A percentile compares a stretch with the other conserved stretches of the same genome.
These are phyloP conservation scores for Synanthedon myopaeformis DNA, from an alignment of 2,888 invertebrate species.

Conservation along the genomic window DNA sequence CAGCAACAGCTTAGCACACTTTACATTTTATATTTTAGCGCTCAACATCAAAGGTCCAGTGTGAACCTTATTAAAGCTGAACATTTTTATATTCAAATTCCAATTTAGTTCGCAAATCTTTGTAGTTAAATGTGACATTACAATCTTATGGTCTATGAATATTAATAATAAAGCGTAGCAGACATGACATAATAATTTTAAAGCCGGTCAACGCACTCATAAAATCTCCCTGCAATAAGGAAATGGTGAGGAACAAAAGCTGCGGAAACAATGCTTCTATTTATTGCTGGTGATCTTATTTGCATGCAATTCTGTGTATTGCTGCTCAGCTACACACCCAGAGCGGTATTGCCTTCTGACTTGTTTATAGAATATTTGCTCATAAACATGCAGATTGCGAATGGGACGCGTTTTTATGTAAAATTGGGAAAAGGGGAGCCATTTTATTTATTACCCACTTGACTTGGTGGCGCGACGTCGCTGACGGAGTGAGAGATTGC, in stretches of 20 bases:
- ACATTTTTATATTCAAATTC: too few species aligned
- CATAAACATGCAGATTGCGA: slow-evolving; percentile 71
- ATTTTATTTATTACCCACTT: slow-evolving; percentile 68
- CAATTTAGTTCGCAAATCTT: too few species aligned
- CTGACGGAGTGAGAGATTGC: slow-evolving; percentile 43
- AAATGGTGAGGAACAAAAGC: slow-evolving; percentile 33
- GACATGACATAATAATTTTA: background rate
- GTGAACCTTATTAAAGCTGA: too few species aligned
- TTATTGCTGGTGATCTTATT: slow-evolving; percentile 63
- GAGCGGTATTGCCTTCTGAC: slow-evolving; percentile 30
- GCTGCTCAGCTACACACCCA: slow-evolving; percentile 39
- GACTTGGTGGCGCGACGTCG: slow-evolving; percentile 47
- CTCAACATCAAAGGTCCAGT: too few species aligned
- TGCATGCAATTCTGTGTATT: slow-evolving; percentile 65
- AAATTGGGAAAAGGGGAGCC: slow-evolving; percentile 58
- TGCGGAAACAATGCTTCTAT: slow-evolving; percentile 40
- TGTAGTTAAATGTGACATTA: too few species aligned
- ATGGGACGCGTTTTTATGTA: slow-evolving; percentile 67
- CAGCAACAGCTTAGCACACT: too few species aligned
- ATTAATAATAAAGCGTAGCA: too few species aligned
- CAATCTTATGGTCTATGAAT: too few species aligned
- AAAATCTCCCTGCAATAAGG: slow-evolving; percentile 32
- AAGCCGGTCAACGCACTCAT: slow-evolving; percentile 32
- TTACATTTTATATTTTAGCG: too few species aligned
- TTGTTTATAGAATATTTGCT: slow-evolving; percentile 69